Percentiles rank a stretch among this genome's conserved stretches.
Evolutionary conservation across 2,797 vertebrate species (phyloP).

Genomic region (Intellagama lesueurii): DNA sequence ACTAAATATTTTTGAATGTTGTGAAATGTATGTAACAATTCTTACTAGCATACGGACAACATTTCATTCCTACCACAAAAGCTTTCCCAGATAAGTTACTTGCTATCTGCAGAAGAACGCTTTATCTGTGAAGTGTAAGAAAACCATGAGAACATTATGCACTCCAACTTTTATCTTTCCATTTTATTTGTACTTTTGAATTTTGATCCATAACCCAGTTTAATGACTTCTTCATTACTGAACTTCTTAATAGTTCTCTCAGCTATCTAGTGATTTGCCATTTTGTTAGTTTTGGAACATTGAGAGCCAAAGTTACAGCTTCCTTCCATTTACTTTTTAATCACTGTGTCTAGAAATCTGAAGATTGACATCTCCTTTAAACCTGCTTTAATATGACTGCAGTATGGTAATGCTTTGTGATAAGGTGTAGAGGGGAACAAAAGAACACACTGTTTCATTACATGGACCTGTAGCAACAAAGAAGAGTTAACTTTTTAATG

Average conservation of each 20-base stretch:
- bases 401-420: not conserved
- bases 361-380: not conserved
- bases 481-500: constrained; percentile 12
- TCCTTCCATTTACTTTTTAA: constrained; percentile 15
- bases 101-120: not conserved
- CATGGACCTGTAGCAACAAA: not conserved
- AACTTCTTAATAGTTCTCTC: not conserved
- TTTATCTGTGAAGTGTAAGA: not conserved
- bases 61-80: not conserved
- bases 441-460: constrained; percentile 1
- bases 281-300: constrained; percentile 17
- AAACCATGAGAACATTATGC: not conserved
- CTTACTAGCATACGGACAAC: not conserved
- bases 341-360: not conserved
- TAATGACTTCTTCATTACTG: not conserved
- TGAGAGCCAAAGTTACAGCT: not conserved
- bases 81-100: not conserved
- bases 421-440: not conserved
- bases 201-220: not conserved
- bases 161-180: not conserved
- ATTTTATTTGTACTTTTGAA: not conserved
- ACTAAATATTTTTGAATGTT: constrained; percentile 60
- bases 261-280: constrained; percentile 7
- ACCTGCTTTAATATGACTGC: not conserved
- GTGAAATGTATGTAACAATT: constrained; percentile 29